Conservation (phyloP, 23 tunicate species). For the Ciona savignyi region DNA sequence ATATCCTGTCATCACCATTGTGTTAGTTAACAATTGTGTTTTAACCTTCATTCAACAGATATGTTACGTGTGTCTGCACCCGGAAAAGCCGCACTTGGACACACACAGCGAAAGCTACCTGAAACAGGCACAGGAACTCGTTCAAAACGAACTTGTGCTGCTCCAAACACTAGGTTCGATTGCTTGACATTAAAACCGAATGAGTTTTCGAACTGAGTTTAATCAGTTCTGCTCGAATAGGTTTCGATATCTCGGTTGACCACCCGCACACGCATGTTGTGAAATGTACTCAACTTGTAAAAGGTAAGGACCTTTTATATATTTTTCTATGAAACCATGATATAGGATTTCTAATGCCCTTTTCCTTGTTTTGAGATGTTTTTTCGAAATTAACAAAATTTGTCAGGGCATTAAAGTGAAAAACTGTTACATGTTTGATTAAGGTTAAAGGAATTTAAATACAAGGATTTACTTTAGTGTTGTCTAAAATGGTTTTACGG, state of each 20-base stretch:
- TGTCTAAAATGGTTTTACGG: too few relatives aligned
- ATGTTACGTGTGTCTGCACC: slow-evolving; percentile 80
- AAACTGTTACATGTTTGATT: too few relatives aligned
- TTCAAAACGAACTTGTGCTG: slow-evolving; percentile 80
- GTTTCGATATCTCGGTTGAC: slow-evolving; percentile 94
- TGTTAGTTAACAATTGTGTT: neutral
- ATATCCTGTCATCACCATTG: too few relatives aligned
- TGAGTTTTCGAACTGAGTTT: neutral
- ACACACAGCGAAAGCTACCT: slow-evolving; percentile 65
- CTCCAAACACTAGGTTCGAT: slow-evolving; percentile 83
- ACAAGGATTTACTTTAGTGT: too few relatives aligned
- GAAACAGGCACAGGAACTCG: slow-evolving; percentile 85
- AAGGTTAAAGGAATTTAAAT: too few relatives aligned
- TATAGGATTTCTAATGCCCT: neutral
- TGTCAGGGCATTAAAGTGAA: too few relatives aligned
- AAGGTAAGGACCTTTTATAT: slow-evolving; percentile 61
- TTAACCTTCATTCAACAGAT: slow-evolving; percentile 22
- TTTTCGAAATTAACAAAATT: too few relatives aligned
- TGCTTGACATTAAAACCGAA: neutral
- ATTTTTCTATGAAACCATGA: too few relatives aligned
- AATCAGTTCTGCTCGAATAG: slow-evolving; percentile 20
- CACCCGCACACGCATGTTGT: slow-evolving; percentile 99
- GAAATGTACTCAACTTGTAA: slow-evolving; percentile 85
- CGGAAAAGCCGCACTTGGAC: slow-evolving; percentile 70
- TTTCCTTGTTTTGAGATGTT: neutral